These are phyloP conservation scores for Fulica atra DNA, from an alignment of 2,113 vertebrate genomes.

Conservation along the genomic window DNA sequence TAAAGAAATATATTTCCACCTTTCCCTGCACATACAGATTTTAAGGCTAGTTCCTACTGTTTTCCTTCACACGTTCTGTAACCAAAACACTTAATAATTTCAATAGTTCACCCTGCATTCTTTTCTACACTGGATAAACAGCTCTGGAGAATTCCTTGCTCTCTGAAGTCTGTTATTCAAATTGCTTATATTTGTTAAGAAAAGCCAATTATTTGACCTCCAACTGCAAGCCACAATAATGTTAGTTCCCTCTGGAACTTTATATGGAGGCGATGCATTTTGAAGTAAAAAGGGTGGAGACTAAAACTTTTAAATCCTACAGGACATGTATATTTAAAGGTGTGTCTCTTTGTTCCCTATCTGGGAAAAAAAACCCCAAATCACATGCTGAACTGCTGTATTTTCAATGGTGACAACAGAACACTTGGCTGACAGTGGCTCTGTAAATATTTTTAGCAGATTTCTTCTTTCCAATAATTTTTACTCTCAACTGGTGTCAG, in stretches of 20 bases:
- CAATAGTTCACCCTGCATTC: neutral
- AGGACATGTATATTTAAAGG: neutral
- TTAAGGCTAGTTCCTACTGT: neutral
- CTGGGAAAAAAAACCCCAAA: too few species aligned
- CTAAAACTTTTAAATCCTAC: neutral
- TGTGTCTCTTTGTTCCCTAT: neutral
- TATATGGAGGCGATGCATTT: neutral
- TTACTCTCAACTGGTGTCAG: accelerated
- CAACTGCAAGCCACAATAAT: neutral
- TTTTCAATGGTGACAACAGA: neutral
- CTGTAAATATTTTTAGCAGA: neutral
- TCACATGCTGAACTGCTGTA: neutral
- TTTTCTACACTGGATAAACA: neutral
- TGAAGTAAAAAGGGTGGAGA: neutral
- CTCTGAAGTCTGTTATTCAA: slow-evolving; percentile 7
- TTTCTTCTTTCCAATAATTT: neutral
- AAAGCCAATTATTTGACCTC: neutral
- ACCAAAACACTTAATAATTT: neutral
- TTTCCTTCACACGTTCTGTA: neutral
- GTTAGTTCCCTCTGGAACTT: neutral
- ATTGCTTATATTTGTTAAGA: neutral
- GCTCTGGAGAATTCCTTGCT: neutral
- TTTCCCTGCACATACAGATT: neutral
- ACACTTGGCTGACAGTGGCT: neutral
- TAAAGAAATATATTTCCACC: neutral